Conservation (phyloP, 2,797 vertebrate species). For the Bradypodion pumilum region DNA sequence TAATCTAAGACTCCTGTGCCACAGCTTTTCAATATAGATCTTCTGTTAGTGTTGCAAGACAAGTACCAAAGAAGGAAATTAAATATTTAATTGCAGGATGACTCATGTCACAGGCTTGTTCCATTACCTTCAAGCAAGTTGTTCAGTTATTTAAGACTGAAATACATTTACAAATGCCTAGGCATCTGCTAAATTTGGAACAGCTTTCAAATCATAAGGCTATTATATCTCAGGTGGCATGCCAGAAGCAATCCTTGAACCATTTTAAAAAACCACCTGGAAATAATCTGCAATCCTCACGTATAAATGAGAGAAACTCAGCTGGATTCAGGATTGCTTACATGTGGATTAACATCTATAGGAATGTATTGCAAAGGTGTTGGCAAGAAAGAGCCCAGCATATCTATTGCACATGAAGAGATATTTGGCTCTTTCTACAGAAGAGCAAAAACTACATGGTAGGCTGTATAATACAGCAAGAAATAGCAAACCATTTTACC, state of each 20-base stretch:
- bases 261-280: slow-evolving; percentile 18
- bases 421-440: background rate
- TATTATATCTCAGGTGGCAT: slow-evolving; percentile 40
- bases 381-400: background rate
- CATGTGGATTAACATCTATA: background rate
- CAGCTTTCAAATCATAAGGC: slow-evolving; percentile 36
- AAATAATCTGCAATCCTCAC: slow-evolving; percentile 7
- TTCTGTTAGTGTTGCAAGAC: background rate
- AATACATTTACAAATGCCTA: slow-evolving; percentile 18
- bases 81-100: slow-evolving; percentile 13
- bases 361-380: background rate
- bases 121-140: slow-evolving; percentile 1
- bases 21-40: background rate
- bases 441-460: background rate
- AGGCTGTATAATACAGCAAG: background rate
- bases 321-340: background rate
- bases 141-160: background rate
- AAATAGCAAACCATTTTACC: background rate
- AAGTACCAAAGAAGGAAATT: slow-evolving; percentile 7
- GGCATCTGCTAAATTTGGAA: slow-evolving; percentile 18
- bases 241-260: background rate
- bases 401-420: background rate
- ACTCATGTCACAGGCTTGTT: slow-evolving; percentile 22
- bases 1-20: background rate
- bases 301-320: background rate